A percentile compares a stretch with the other conserved stretches of the same genome.
phyloP scores from a whole-genome alignment of 2,888 invertebrate species.

The Phragmatobia fuliginosa region DNA sequence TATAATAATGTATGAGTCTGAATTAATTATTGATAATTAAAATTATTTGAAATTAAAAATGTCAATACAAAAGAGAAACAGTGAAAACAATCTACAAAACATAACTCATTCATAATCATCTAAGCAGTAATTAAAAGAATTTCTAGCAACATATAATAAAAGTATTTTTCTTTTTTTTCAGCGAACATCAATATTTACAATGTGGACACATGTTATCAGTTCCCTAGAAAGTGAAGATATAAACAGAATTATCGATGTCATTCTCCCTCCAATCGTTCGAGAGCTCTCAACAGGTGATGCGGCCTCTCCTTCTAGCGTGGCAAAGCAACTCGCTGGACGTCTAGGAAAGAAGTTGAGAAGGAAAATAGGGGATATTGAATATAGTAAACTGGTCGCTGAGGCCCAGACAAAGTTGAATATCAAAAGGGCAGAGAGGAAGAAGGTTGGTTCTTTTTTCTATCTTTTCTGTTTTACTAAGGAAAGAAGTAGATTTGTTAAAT shows the following conservation, averaged over 20 bases:
- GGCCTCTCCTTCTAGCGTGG: constrained; percentile 85
- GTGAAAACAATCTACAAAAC: background rate
- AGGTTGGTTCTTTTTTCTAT: constrained; percentile 64
- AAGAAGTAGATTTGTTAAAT: background rate
- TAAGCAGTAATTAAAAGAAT: background rate
- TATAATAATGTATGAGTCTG: too few species aligned
- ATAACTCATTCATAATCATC: background rate
- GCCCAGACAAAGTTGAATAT: constrained; percentile 90
- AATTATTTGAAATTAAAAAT: too few species aligned
- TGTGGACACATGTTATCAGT: constrained; percentile 91
- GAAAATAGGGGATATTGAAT: constrained; percentile 91
- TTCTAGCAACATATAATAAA: background rate
- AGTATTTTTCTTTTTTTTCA: constrained; percentile 59
- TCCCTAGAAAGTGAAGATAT: constrained; percentile 88
- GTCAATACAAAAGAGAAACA: too few species aligned
- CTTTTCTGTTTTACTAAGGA: background rate
- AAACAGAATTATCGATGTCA: constrained; percentile 86
- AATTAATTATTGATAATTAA: too few species aligned
- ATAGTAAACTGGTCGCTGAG: constrained; percentile 89
- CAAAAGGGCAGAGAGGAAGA: constrained; percentile 91
- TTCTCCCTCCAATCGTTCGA: constrained; percentile 92
- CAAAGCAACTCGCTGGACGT: constrained; percentile 90
- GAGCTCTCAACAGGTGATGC: constrained; percentile 92
- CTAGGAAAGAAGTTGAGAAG: constrained; percentile 91
- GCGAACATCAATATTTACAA: constrained; percentile 93